Evolutionary conservation across 35 echinoderm and acorn worm species (phyloP).

Genomic region (Apostichopus parvimensis): DNA sequence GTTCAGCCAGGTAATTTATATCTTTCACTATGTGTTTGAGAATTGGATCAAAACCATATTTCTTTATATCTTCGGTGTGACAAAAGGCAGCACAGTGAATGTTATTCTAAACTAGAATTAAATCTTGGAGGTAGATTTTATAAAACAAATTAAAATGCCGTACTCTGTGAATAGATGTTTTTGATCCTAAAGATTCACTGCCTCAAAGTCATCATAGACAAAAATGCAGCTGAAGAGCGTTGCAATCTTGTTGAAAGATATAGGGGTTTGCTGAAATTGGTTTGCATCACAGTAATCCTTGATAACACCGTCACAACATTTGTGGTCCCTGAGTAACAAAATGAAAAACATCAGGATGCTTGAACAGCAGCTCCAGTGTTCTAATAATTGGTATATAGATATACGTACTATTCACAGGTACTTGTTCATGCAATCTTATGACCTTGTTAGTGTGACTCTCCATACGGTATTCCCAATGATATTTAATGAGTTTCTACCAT

Average conservation of each 20-base stretch:
- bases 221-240: neutral
- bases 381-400: too few relatives aligned
- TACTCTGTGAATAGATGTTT: constrained; percentile 31
- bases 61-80: neutral
- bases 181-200: constrained; percentile 47
- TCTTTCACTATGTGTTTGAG: constrained; percentile 53
- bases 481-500: too few relatives aligned
- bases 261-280: neutral
- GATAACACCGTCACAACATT: too few relatives aligned
- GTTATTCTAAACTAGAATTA: constrained; percentile 12
- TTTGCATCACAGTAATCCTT: too few relatives aligned
- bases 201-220: constrained; percentile 31
- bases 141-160: constrained; percentile 47
- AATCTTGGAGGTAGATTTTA: constrained; percentile 49
- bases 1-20: constrained; percentile 44
- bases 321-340: too few relatives aligned
- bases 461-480: too few relatives aligned
- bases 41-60: neutral
- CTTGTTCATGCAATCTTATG: too few relatives aligned
- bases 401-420: too few relatives aligned
- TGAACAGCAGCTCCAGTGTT: too few relatives aligned
- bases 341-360: too few relatives aligned
- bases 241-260: constrained; percentile 25
- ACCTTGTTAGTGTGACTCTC: too few relatives aligned
- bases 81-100: constrained; percentile 39